These are phyloP conservation scores for Chaetoderma sp. DNA, from an alignment of 2,888 invertebrate species.

Conservation along the genomic window DNA sequence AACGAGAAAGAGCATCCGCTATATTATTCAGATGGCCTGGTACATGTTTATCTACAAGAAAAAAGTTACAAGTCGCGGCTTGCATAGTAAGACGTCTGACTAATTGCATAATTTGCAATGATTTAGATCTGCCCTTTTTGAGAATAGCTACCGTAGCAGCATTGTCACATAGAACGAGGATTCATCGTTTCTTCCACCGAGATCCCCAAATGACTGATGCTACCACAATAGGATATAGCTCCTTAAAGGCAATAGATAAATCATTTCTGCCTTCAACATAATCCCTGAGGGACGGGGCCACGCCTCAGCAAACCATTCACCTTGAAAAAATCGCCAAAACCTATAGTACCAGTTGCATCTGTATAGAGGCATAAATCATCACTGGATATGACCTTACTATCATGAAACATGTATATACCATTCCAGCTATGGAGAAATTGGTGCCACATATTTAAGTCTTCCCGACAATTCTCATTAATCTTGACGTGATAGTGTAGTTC, in stretches of 20 bases:
- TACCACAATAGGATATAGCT: conserved; percentile 8
- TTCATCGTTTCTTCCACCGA: neutral
- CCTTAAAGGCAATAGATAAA: neutral
- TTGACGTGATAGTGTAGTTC: neutral
- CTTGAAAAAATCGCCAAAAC: conserved; percentile 9
- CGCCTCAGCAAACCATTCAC: neutral
- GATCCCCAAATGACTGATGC: conserved; percentile 10
- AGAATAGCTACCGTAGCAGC: conserved; percentile 11
- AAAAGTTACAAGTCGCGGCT: neutral
- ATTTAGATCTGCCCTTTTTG: conserved; percentile 5
- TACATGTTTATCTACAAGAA: conserved; percentile 4
- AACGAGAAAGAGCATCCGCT: conserved; percentile 21
- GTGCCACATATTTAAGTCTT: neutral
- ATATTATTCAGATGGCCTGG: conserved; percentile 5
- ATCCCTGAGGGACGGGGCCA: too few relatives aligned
- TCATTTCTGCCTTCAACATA: too few relatives aligned
- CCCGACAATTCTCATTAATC: conserved; percentile 4
- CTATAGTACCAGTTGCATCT: conserved; percentile 8
- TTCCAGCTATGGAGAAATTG: conserved; percentile 7
- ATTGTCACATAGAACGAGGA: conserved; percentile 14
- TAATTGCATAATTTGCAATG: conserved; percentile 5
- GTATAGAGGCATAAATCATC: conserved; percentile 1
- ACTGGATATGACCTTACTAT: neutral
- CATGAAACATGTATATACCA: conserved; percentile 16
- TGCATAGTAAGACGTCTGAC: neutral